Conservation (phyloP, 53 echinoderm and acorn worm genomes). For the Mesocentrotus franciscanus region DNA sequence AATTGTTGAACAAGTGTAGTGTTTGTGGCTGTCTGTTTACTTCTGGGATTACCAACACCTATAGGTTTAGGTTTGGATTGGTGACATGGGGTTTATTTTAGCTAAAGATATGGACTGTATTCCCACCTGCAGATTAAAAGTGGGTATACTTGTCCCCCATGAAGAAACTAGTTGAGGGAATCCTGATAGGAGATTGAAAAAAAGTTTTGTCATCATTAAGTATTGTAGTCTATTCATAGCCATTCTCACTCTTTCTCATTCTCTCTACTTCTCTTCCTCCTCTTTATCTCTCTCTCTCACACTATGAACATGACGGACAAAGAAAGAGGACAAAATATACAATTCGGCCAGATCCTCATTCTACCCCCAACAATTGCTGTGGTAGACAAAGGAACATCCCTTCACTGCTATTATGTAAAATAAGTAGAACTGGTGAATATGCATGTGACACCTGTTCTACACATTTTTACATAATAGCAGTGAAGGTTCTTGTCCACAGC, state of each 20-base stretch:
- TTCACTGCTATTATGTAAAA: no score
- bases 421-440: no score
- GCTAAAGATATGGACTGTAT: neutral
- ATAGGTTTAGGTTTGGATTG: neutral
- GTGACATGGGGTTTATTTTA: neutral
- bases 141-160: neutral
- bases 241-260: neutral
- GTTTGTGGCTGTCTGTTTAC: slow-evolving; percentile 28
- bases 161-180: neutral
- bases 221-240: neutral
- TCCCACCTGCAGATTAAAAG: slow-evolving; percentile 22
- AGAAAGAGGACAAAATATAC: no score
- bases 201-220: neutral
- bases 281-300: neutral
- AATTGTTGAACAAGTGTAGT: slow-evolving; percentile 22
- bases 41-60: slow-evolving; percentile 15
- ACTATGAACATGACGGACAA: no score
- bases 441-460: no score
- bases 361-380: no score
- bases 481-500: no score
- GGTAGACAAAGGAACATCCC: no score
- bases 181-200: neutral
- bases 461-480: no score
- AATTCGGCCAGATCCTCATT: no score
- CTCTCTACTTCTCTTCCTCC: neutral